Evolutionary conservation across 2,113 vertebrate genomes (phyloP), one percentile per base, ranked within the genome.

Genomic region (Heliornis fulica): DNA sequence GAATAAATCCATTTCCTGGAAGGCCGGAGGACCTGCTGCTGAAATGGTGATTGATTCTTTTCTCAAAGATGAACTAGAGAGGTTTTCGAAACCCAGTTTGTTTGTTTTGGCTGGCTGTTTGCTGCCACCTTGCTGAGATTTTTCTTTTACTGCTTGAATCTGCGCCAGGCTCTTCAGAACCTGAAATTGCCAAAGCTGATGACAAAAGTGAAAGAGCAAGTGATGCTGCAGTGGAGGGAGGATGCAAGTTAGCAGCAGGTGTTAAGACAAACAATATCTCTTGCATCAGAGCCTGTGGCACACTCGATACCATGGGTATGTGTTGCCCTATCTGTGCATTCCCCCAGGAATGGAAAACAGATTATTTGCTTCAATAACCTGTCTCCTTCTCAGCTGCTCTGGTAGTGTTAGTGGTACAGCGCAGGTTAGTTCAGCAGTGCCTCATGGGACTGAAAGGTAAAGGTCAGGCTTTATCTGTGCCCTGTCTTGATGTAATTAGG

Each of bases 121-220:
- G 93, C 94, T 96, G 96, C 95, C 95, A 96, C 90, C 93, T 96
- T 94, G 90, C 93, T 91, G 95, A 94, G 85, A 80, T 90, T 87
- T 93, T 61, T 65, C 63, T 72, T 94, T 74, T 38, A 59, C 70
- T 89, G 38, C 75, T 85, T 85, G 66, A 90, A 53, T 85, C 70
- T 12, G 2, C 28, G 92, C 56, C 87, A 89, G 50, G 13, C 23
- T 41, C 70, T 51, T 54, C 45, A 65, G 57, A 77, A 83, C 41
- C 26, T 83, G 75, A 31, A 72, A 66, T 2, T 85, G 54, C 82
- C 78, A 59, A 71, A 46, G 56, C 41, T 70, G 41, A 16, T 26
- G 50, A 14, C 36, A 43, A 77, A 54, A 29, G 28, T 38, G 64
- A 56, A 38, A 34, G 51, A 63, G 0, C 31, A 22, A 82, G 15